These are phyloP conservation scores for Mythimna vitellina DNA, from an alignment of 2,888 invertebrate species.

Conservation along the genomic window DNA sequence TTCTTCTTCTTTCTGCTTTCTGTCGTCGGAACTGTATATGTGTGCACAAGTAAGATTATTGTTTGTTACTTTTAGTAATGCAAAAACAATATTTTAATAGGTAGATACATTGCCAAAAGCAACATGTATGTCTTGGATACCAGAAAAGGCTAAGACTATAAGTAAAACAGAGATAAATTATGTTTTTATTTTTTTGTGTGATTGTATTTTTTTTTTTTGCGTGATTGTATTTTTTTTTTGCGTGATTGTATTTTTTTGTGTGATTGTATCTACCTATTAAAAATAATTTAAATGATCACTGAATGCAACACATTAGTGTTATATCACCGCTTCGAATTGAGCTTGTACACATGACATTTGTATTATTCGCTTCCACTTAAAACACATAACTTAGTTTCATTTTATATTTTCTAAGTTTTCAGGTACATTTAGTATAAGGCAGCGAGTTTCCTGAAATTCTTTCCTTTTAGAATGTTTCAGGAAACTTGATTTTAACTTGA, in stretches of 20 bases:
- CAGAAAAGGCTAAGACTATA: not conserved
- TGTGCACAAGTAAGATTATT: conserved; percentile 72
- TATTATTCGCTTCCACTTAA: not conserved
- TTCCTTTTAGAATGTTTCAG: not conserved
- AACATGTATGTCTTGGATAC: no score
- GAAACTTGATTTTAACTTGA: not conserved
- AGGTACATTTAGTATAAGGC: not conserved
- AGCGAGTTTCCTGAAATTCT: not conserved
- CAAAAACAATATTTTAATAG: not conserved
- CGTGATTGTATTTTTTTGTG: not conserved
- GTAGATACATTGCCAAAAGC: not conserved
- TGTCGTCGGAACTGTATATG: conserved; percentile 64
- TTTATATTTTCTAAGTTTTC: not conserved
- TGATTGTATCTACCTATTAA: not conserved
- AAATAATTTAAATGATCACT: not conserved
- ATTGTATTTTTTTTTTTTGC: no score
- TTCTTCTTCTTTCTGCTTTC: conserved; percentile 66
- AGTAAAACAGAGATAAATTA: not conserved
- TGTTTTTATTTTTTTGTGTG: not conserved
- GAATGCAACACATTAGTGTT: conserved; percentile 22
- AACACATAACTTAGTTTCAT: not conserved
- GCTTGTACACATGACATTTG: conserved; percentile 1
- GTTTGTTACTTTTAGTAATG: conserved; percentile 51
- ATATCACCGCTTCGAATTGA: conserved; percentile 7
- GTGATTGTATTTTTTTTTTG: not conserved